A percentile compares a stretch with the other conserved stretches of the same genome.
Conservation (phyloP, 2,797 vertebrate genomes). For the Poecilia wingei region DNA sequence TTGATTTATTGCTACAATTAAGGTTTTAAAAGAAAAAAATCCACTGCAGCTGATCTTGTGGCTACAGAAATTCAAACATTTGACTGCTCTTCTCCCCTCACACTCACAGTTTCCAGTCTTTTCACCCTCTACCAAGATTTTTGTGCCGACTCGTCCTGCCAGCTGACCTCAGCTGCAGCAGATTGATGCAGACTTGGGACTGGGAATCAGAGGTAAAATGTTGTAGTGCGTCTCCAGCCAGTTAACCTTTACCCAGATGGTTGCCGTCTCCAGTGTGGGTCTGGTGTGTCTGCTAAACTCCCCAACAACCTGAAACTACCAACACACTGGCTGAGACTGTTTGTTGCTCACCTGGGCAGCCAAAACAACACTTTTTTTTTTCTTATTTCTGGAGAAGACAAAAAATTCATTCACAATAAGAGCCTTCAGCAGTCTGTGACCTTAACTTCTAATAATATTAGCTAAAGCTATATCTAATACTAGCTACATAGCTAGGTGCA, state of each 20-base stretch:
- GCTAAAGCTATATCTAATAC: neutral
- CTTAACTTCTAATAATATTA: neutral
- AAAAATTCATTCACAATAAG: neutral
- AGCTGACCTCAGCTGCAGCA: neutral
- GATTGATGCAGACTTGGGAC: neutral
- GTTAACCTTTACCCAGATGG: too few relatives aligned
- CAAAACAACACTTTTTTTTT: too few relatives aligned
- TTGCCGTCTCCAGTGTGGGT: too few relatives aligned
- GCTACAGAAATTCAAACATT: neutral
- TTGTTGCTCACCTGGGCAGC: too few relatives aligned
- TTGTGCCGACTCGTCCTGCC: neutral
- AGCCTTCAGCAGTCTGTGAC: neutral
- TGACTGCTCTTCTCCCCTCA: neutral
- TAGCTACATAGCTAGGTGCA: too few relatives aligned
- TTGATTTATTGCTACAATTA: neutral
- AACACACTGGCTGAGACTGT: too few relatives aligned
- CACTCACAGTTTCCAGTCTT: neutral
- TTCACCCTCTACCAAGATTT: neutral
- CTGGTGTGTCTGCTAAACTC: too few relatives aligned
- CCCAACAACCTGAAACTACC: too few relatives aligned
- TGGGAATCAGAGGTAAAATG: too few relatives aligned
- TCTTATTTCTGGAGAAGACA: neutral
- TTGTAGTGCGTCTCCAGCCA: too few relatives aligned
- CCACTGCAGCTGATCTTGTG: neutral
- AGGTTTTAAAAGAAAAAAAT: neutral